These are phyloP conservation scores for Malurus leucopterus DNA, from an alignment of 2,797 vertebrate genomes.

Conservation along the genomic window DNA sequence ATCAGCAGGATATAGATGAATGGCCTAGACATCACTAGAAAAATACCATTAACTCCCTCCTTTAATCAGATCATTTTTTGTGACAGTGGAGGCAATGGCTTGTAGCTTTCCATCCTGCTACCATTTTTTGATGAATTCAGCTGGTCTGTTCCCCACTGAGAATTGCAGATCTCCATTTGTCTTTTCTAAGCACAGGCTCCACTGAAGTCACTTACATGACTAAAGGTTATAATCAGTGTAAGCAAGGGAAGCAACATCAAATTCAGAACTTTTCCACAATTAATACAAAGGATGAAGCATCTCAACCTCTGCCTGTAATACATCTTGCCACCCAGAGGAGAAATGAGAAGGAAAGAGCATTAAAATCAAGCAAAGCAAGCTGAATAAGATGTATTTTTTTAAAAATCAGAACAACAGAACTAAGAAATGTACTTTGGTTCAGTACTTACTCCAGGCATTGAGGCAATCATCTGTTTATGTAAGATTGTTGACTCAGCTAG, in stretches of 20 bases:
- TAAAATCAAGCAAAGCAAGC: not conserved
- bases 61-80: not conserved
- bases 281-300: not conserved
- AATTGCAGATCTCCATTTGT: not conserved
- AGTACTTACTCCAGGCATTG: constrained; percentile 89
- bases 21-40: not conserved
- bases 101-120: not conserved
- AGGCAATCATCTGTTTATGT: constrained; percentile 96
- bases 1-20: not conserved
- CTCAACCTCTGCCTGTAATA: not conserved
- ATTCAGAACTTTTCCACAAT: not conserved
- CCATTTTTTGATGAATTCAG: not conserved
- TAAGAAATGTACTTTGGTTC: not conserved
- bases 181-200: not conserved
- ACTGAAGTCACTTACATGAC: not conserved
- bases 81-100: not conserved
- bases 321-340: not conserved
- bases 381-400: not conserved
- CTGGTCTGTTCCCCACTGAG: not conserved
- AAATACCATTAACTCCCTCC: not conserved
- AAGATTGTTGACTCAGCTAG: constrained; percentile 96
- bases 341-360: not conserved
- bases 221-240: not conserved
- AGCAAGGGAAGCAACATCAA: not conserved
- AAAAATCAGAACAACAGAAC: not conserved